Conservation (phyloP, 92 coral and sea anemone genomes). For the Plumapathes pennacea region DNA sequence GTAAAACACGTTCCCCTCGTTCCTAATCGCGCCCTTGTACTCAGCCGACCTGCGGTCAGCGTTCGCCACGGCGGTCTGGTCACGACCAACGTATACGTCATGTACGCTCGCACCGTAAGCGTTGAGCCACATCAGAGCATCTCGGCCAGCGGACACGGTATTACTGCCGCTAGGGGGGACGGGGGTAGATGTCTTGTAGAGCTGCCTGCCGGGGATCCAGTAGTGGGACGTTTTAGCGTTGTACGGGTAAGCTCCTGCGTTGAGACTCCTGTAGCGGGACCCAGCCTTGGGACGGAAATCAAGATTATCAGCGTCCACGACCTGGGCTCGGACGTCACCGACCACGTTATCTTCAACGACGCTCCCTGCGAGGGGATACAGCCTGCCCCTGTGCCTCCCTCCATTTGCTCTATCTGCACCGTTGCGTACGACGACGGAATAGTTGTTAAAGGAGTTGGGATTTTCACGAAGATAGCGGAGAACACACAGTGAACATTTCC, state of each 20-base stretch:
- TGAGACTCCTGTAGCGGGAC: conserved; percentile 36
- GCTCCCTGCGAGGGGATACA: conserved; percentile 55
- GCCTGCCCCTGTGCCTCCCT: conserved; percentile 33
- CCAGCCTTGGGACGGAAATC: conserved; percentile 63
- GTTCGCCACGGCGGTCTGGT: conserved; percentile 29
- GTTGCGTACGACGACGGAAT: conserved; percentile 43
- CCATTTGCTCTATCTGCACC: conserved; percentile 70
- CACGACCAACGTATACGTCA: conserved; percentile 55
- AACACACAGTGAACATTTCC: conserved; percentile 60
- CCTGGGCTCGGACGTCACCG: conserved; percentile 45
- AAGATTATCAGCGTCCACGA: conserved; percentile 61
- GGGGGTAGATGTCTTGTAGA: conserved; percentile 59
- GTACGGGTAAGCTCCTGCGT: conserved; percentile 60
- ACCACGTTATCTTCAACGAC: conserved; percentile 30
- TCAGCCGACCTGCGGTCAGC: conserved; percentile 43
- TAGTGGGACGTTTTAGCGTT: conserved; percentile 32
- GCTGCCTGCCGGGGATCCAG: conserved; percentile 70
- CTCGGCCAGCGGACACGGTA: conserved; percentile 48
- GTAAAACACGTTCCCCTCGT: conserved; percentile 55
- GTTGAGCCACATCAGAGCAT: conserved; percentile 73
- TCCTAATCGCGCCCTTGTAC: conserved; percentile 28
- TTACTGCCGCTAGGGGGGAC: conserved; percentile 55
- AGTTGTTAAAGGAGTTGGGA: conserved; percentile 40
- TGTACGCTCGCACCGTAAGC: conserved; percentile 58
- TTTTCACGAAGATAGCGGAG: conserved; percentile 42